Evolutionary conservation across 2,888 invertebrate genomes (phyloP).

Genomic region (Xestia sexstrigata): DNA sequence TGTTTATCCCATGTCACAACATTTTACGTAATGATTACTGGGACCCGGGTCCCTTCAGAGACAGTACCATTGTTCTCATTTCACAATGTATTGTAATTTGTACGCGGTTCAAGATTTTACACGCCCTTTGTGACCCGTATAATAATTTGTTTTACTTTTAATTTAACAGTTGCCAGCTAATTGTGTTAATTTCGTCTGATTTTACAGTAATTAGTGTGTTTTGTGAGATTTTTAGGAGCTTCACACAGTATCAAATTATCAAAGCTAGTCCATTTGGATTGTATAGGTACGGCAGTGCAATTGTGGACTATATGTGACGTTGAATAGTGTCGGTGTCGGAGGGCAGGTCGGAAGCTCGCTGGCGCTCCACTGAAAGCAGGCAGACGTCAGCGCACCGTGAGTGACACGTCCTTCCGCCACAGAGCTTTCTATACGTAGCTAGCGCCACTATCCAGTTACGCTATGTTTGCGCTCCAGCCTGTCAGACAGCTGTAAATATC

Average conservation of each 20-base stretch:
- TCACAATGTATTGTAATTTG: slow-evolving; percentile 67
- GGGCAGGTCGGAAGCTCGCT: slow-evolving; percentile 86
- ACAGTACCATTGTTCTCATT: slow-evolving; percentile 69
- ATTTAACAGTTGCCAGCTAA: slow-evolving; percentile 56
- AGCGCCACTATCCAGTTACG: slow-evolving; percentile 76
- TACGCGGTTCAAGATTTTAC: slow-evolving; percentile 62
- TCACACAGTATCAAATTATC: slow-evolving; percentile 6
- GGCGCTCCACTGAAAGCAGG: slow-evolving; percentile 84
- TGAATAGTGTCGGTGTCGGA: slow-evolving; percentile 80
- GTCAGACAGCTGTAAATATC: slow-evolving; percentile 68
- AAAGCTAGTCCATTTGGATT: slow-evolving; percentile 42
- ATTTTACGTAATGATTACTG: slow-evolving; percentile 74
- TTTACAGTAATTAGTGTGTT: slow-evolving; percentile 38
- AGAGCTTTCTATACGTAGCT: slow-evolving; percentile 77
- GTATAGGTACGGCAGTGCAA: slow-evolving; percentile 62
- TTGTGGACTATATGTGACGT: slow-evolving; percentile 72
- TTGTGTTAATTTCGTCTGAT: slow-evolving; percentile 56
- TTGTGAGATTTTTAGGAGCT: slow-evolving; percentile 10
- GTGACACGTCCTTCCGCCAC: slow-evolving; percentile 88
- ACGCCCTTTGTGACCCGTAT: slow-evolving; percentile 43
- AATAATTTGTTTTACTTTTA: slow-evolving; percentile 58
- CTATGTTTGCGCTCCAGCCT: slow-evolving; percentile 69
- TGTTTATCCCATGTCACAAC: slow-evolving; percentile 73
- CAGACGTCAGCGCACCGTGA: slow-evolving; percentile 83
- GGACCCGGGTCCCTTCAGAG: slow-evolving; percentile 70